A percentile compares a stretch with the other conserved stretches of the same genome.
These are phyloP conservation scores for Anguilla pacifica DNA, from an alignment of 2,797 vertebrate genomes.

Conservation along the genomic window DNA sequence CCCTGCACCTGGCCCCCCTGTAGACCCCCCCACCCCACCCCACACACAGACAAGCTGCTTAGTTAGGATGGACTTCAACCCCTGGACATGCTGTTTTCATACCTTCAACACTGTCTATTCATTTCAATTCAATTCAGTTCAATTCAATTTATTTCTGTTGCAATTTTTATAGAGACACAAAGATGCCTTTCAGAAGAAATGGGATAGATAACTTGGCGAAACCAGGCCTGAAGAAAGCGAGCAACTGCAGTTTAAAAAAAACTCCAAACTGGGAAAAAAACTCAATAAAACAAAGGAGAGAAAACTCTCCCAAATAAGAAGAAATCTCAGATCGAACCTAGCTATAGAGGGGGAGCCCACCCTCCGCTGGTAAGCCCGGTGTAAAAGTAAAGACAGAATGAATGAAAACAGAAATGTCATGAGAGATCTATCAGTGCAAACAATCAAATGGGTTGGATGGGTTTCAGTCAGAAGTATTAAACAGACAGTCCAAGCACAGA, in stretches of 20 bases:
- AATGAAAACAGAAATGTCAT: not conserved
- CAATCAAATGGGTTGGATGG: not conserved
- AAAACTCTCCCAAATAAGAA: not conserved
- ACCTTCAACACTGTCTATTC: not conserved
- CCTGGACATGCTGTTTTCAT: not conserved
- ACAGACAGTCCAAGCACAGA: not conserved
- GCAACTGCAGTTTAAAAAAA: no score
- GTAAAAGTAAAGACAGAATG: not conserved
- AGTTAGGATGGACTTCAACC: not conserved
- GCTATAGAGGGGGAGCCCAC: not conserved
- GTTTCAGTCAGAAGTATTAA: not conserved
- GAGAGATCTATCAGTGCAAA: not conserved
- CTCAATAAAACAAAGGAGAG: not conserved
- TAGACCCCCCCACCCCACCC: conserved; percentile 13
- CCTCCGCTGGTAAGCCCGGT: not conserved
- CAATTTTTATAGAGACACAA: not conserved
- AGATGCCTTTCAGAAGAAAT: not conserved
- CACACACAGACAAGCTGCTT: conserved; percentile 15
- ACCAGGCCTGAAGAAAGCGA: no score
- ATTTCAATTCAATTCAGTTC: not conserved
- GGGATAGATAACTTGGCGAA: not conserved
- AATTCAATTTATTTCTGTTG: not conserved
- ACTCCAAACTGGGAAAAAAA: no score
- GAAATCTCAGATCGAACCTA: not conserved
- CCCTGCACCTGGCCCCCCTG: conserved; percentile 89